A percentile compares a stretch with the other conserved stretches of the same genome.
phyloP scores from a whole-genome alignment of 1,140 invertebrate genomes.

The Aphelenchoides besseyi region DNA sequence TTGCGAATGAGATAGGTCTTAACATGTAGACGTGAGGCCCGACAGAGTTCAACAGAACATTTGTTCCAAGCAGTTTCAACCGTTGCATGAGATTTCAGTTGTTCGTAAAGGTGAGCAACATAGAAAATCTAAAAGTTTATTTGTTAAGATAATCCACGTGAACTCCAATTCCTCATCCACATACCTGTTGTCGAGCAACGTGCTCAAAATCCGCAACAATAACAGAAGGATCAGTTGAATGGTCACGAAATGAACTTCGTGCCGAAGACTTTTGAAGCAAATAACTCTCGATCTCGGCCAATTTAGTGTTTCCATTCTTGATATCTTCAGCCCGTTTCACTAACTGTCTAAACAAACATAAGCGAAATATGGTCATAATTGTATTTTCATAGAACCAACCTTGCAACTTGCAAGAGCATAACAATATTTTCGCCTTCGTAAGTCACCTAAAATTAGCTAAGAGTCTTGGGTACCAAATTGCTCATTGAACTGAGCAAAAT shows the following conservation, averaged over 20 bases:
- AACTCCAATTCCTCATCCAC: background rate
- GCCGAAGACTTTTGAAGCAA: background rate
- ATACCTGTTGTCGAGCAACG: slow-evolving; percentile 27
- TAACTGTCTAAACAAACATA: slow-evolving; percentile 63
- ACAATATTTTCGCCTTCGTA: slow-evolving; percentile 93
- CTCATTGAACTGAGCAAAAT: no score
- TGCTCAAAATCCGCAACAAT: slow-evolving; percentile 24
- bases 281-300: slow-evolving; percentile 8
- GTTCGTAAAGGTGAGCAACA: slow-evolving; percentile 1
- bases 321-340: slow-evolving; percentile 73
- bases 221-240: background rate
- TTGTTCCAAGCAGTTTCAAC: slow-evolving; percentile 27
- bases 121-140: slow-evolving; percentile 8
- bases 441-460: no score
- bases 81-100: background rate
- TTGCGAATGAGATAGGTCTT: slow-evolving; percentile 39
- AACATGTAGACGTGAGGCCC: slow-evolving; percentile 34
- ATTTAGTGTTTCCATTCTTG: background rate
- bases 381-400: slow-evolving; percentile 68
- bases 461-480: no score
- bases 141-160: background rate
- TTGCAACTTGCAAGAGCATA: slow-evolving; percentile 79
- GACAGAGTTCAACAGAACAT: slow-evolving; percentile 25
- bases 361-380: no score
- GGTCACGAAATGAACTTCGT: background rate